Base-by-base conservation (phyloP, 2,888 invertebrate species). In the Carpatolechia fugitivella region DNA sequence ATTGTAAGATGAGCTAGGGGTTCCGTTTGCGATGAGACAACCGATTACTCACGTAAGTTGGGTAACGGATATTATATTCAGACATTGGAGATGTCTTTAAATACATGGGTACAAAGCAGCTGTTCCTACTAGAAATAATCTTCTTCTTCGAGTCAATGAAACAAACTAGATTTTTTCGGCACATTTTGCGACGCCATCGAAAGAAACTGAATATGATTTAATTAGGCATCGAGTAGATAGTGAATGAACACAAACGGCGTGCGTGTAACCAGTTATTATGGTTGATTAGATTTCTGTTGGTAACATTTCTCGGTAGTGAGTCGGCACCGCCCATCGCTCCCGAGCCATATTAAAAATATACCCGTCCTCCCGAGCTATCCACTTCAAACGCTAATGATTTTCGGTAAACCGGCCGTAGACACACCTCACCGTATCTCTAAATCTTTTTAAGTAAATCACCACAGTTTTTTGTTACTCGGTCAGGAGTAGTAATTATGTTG, bases 251-350 rank as follows among this genome's bases (percentile, higher is more conserved):
- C 82, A 86, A 86, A 83, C 85, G 82, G 82, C 74, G 81, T 74
- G 77, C 79, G 76, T 76, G 82, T 85, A 90, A 89, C 90, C 90
- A 88, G 90, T 89, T 89, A 90, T 90, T 90, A 90, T 81, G 82
- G 69, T 87, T 89, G 90, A 90, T 90, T 90, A 89, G 90, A 88
- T 90, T 89, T 89, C 86, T 86, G 89, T 88, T 85, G 85, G 88
- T 86, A 87, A 85, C 85, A 85, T 87, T 90, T 90, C 90, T 90
- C 88, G 88, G 90, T 90, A 90, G 90, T 90, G 82, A 76, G 63
- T 60, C 76, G 81, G 83, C 79, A 79, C 83, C 89, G 89, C 89
- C 90, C 89, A 84, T 82, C 85, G 89, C 89, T 89, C 85, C 89
- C 83, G 86, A 80, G 78, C 81, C 76, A 79, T 79, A 87, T 88